phyloP scores from a whole-genome alignment of 2,888 invertebrate genomes.

The Bellardia bayeri region DNA sequence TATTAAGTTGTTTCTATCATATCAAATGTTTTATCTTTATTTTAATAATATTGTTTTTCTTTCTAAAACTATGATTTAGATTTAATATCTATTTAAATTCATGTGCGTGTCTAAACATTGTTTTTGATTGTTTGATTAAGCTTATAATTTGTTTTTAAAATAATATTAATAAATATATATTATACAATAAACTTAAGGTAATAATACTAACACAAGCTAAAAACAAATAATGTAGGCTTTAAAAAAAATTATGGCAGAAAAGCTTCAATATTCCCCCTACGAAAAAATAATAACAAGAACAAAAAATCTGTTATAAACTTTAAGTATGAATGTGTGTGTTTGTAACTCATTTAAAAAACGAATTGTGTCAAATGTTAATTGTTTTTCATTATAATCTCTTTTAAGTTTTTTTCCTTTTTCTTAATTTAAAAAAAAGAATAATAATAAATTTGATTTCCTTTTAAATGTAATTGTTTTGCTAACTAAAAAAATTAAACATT shows the following conservation, averaged over 20 bases:
- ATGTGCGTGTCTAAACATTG: constrained; percentile 76
- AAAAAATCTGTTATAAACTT: constrained; percentile 52
- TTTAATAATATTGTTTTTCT: constrained; percentile 39
- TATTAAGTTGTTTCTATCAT: not conserved
- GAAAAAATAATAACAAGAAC: constrained; percentile 10
- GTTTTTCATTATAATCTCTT: constrained; percentile 61
- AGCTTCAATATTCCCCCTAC: not conserved
- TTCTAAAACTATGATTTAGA: constrained; percentile 30
- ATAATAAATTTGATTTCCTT: constrained; percentile 42
- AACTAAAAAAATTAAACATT: constrained; percentile 75
- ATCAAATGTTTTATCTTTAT: not conserved
- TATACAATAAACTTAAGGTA: constrained; percentile 57
- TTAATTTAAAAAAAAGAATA: constrained; percentile 31
- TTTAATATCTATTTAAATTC: constrained; percentile 64
- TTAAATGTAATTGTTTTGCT: constrained; percentile 80
- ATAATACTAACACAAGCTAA: constrained; percentile 73
- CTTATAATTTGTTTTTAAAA: constrained; percentile 43
- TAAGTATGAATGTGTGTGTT: constrained; percentile 76
- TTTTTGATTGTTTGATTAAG: constrained; percentile 47
- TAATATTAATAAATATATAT: constrained; percentile 45
- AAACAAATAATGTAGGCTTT: constrained; percentile 28
- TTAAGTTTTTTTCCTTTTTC: constrained; percentile 72
- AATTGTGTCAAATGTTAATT: constrained; percentile 80
- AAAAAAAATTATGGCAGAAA: constrained; percentile 20
- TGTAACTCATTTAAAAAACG: constrained; percentile 51